Conservation (phyloP, 2,113 vertebrate species). For the Scalopus aquaticus region DNA sequence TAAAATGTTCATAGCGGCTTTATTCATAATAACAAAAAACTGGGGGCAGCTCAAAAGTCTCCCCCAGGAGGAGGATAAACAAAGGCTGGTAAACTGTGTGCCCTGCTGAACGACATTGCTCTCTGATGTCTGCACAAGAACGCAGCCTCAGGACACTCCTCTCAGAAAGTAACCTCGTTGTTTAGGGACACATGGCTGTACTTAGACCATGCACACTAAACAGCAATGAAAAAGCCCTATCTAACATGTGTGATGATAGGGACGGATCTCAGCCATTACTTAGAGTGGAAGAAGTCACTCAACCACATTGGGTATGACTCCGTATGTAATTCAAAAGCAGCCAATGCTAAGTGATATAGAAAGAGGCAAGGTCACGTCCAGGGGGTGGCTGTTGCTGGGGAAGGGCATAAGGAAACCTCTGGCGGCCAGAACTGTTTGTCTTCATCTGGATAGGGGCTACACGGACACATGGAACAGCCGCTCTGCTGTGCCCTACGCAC, state of each 20-base stretch:
- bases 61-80: neutral
- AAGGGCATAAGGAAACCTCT: neutral
- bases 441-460: neutral
- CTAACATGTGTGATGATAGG: neutral
- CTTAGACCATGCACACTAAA: neutral
- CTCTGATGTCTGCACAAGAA: too few species aligned
- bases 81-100: neutral
- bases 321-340: neutral
- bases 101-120: too few species aligned
- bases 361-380: neutral
- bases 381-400: neutral
- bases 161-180: too few species aligned
- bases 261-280: neutral
- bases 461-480: neutral
- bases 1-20: neutral
- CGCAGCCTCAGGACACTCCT: too few species aligned
- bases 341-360: neutral
- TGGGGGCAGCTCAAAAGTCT: neutral
- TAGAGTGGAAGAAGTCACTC: neutral
- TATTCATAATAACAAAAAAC: neutral
- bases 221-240: neutral
- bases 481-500: neutral
- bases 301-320: neutral
- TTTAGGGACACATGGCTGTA: too few species aligned
- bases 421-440: neutral